These are phyloP conservation scores for Lordiphosa fenestrarum DNA, from an alignment of 2,888 invertebrate genomes.

Conservation along the genomic window DNA sequence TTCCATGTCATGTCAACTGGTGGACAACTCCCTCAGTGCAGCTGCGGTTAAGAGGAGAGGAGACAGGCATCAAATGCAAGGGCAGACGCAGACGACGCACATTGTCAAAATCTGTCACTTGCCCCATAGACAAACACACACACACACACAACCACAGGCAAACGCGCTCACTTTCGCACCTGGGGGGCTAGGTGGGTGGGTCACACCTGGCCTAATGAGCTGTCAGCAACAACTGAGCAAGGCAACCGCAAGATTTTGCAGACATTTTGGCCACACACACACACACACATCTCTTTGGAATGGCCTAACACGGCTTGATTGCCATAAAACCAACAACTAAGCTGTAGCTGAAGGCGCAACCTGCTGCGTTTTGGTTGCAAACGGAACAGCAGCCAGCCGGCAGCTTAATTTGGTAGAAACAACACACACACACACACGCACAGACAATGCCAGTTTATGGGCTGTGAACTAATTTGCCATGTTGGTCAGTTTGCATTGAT, in stretches of 20 bases:
- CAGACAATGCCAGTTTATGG: slow-evolving; percentile 18
- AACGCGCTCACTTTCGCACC: slow-evolving; percentile 22
- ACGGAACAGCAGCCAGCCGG: no score
- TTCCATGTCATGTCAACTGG: slow-evolving; percentile 46
- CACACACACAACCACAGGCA: slow-evolving; percentile 16
- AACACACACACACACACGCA: slow-evolving; percentile 3
- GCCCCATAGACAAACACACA: slow-evolving; percentile 12
- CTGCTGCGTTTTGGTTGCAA: slow-evolving; percentile 2
- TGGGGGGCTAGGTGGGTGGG: slow-evolving; percentile 5
- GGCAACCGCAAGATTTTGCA: slow-evolving; percentile 44
- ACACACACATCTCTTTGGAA: slow-evolving; percentile 11
- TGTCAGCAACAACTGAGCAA: slow-evolving; percentile 32
- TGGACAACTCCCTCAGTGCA: slow-evolving; percentile 34
- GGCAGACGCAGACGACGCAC: slow-evolving; percentile 35
- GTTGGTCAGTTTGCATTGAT: slow-evolving; percentile 16
- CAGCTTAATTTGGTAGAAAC: slow-evolving; percentile 17
- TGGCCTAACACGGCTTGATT: slow-evolving; percentile 25
- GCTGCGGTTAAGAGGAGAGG: slow-evolving; percentile 24
- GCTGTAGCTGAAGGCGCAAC: slow-evolving; percentile 1
- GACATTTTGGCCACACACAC: slow-evolving; percentile 26
- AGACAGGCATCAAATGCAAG: slow-evolving; percentile 47
- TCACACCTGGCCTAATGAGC: slow-evolving; percentile 37
- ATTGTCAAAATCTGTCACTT: slow-evolving; percentile 62
- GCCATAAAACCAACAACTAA: slow-evolving; percentile 19
- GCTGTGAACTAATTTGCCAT: slow-evolving; percentile 19